Evolutionary conservation across 2,888 invertebrate genomes (phyloP).

Genomic region (Aricia artaxerxes): DNA sequence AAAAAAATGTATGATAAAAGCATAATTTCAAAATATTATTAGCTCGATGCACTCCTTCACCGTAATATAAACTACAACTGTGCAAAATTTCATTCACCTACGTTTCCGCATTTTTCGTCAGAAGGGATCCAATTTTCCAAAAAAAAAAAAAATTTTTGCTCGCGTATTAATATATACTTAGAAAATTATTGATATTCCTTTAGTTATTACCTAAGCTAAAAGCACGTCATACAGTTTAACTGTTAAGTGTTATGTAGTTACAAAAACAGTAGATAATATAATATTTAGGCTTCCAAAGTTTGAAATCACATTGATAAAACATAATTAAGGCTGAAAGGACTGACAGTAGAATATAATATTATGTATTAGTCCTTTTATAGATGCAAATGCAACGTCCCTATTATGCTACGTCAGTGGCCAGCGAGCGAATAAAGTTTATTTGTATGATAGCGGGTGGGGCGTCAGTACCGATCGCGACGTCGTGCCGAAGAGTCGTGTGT

Average conservation of each 20-base stretch:
- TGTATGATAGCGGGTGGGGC: constrained; percentile 72
- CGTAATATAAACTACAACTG: no score
- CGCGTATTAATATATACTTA: no score
- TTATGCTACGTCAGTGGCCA: constrained; percentile 56
- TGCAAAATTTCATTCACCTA: no score
- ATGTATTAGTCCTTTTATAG: neutral
- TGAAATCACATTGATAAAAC: neutral
- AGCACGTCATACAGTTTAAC: neutral
- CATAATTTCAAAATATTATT: no score
- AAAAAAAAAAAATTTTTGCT: no score
- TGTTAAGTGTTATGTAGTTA: neutral
- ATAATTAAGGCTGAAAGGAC: neutral
- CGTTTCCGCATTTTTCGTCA: no score
- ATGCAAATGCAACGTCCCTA: neutral
- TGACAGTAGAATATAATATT: neutral
- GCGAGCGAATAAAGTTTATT: constrained; percentile 79
- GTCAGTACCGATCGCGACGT: constrained; percentile 47
- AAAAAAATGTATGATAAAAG: no score
- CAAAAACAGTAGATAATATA: neutral
- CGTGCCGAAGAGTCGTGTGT: neutral
- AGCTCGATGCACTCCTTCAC: no score
- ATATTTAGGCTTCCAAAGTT: no score
- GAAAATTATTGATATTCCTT: neutral
- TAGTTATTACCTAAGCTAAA: neutral
- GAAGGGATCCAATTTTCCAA: no score